phyloP scores from a whole-genome alignment of 2,113 vertebrate genomes.

The Phrynosoma platyrhinos region DNA sequence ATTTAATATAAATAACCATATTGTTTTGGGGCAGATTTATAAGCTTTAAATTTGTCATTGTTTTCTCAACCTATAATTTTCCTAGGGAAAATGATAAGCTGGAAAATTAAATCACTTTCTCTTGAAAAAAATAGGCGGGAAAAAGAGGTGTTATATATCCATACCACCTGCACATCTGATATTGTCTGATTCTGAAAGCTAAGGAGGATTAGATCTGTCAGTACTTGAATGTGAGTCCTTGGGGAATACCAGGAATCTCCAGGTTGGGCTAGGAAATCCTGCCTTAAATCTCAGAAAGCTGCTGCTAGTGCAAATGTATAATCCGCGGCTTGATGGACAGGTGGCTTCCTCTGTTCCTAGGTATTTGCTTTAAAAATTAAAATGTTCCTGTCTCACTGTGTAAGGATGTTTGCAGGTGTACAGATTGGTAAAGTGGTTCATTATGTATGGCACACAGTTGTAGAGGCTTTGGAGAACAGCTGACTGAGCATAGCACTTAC shows the following conservation, averaged over 20 bases:
- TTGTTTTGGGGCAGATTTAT: background rate
- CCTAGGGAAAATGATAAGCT: background rate
- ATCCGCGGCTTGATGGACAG: background rate
- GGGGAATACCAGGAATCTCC: no score
- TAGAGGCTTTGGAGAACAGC: constrained; percentile 25
- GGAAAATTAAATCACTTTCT: background rate
- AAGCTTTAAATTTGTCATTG: background rate
- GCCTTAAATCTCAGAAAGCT: no score
- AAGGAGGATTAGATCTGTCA: no score
- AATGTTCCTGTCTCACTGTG: background rate
- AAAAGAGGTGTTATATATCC: background rate
- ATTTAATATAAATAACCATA: background rate
- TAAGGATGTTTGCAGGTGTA: background rate
- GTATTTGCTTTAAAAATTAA: background rate
- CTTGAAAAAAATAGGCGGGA: background rate
- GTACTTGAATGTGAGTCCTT: no score
- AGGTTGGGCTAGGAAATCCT: no score
- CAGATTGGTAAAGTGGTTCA: constrained; percentile 16
- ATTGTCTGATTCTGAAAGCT: no score
- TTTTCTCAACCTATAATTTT: accelerated
- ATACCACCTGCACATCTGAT: no score
- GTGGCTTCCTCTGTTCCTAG: no score
- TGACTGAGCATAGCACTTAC: constrained; percentile 19
- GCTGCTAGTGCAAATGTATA: no score
- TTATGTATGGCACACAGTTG: constrained; percentile 23